phyloP scores from a whole-genome alignment of 2,888 invertebrate species.

The Lathronympha strigana region DNA sequence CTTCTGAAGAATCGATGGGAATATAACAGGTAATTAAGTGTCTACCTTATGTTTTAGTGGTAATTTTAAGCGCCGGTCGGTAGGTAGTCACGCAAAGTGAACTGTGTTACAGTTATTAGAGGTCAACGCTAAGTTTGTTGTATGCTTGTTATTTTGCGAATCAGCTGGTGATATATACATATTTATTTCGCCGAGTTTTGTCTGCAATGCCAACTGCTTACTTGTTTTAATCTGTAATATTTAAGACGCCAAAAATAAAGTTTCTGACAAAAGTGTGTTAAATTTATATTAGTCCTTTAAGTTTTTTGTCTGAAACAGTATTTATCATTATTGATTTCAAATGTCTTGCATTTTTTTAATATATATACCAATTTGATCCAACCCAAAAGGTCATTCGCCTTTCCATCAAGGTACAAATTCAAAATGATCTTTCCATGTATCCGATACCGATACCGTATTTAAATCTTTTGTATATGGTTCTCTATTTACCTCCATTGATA shows the following conservation, averaged over 20 bases:
- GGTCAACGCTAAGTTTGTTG: constrained; percentile 16
- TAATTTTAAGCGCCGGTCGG: constrained; percentile 19
- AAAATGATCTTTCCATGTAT: not conserved
- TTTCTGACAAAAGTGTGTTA: too few relatives aligned
- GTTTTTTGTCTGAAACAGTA: too few relatives aligned
- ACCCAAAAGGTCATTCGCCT: too few relatives aligned
- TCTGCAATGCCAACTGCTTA: constrained; percentile 7
- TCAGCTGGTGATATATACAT: constrained; percentile 37
- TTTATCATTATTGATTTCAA: too few relatives aligned
- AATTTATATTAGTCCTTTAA: too few relatives aligned
- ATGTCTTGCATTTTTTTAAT: too few relatives aligned
- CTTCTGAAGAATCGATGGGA: constrained; percentile 60
- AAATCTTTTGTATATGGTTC: too few relatives aligned
- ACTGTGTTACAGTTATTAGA: constrained; percentile 26
- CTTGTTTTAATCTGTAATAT: not conserved
- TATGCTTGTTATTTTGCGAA: constrained; percentile 19
- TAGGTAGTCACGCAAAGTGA: constrained; percentile 10
- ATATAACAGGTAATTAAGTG: constrained; percentile 64
- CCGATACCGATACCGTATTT: too few relatives aligned
- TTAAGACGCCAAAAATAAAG: too few relatives aligned
- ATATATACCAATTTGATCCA: too few relatives aligned
- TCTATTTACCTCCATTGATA: too few relatives aligned
- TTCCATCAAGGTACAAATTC: not conserved
- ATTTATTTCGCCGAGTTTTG: constrained; percentile 19
- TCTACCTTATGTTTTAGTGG: constrained; percentile 34